These are phyloP conservation scores for Oncopeltus fasciatus DNA, from an alignment of 1,140 invertebrate species.

Conservation along the genomic window DNA sequence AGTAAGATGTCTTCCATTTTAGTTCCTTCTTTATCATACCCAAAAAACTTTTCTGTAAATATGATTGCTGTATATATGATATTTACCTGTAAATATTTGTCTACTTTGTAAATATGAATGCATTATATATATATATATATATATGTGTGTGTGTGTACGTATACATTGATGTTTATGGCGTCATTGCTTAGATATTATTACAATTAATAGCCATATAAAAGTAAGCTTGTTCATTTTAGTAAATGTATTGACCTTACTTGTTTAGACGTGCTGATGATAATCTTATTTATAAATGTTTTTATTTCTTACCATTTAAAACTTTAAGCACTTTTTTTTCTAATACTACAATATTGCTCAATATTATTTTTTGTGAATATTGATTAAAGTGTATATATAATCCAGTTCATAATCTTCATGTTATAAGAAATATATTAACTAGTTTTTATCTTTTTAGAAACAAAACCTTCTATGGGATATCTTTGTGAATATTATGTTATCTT, in stretches of 20 bases:
- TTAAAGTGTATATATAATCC: too few relatives aligned
- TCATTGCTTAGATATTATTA: slow-evolving; percentile 1
- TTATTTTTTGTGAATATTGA: too few relatives aligned
- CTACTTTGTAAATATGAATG: not conserved
- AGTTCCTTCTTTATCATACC: slow-evolving; percentile 8
- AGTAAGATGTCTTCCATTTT: slow-evolving; percentile 12
- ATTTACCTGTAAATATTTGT: not conserved
- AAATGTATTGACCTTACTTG: not conserved
- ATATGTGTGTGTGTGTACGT: not conserved
- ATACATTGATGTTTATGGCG: not conserved
- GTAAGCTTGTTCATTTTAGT: not conserved
- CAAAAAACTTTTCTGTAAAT: not conserved
- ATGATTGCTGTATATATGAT: not conserved
- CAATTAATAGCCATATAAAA: not conserved
- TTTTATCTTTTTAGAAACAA: too few relatives aligned
- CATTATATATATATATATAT: not conserved
- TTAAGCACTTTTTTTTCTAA: not conserved
- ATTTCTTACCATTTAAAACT: not conserved
- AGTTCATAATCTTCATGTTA: too few relatives aligned
- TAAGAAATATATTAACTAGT: too few relatives aligned
- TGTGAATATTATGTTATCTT: too few relatives aligned
- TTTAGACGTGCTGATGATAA: not conserved
- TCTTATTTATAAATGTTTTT: not conserved
- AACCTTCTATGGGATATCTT: too few relatives aligned
- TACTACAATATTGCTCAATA: slow-evolving; percentile 5